Conservation (phyloP, 1,140 invertebrate species). For the Notospermus geniculatus region DNA sequence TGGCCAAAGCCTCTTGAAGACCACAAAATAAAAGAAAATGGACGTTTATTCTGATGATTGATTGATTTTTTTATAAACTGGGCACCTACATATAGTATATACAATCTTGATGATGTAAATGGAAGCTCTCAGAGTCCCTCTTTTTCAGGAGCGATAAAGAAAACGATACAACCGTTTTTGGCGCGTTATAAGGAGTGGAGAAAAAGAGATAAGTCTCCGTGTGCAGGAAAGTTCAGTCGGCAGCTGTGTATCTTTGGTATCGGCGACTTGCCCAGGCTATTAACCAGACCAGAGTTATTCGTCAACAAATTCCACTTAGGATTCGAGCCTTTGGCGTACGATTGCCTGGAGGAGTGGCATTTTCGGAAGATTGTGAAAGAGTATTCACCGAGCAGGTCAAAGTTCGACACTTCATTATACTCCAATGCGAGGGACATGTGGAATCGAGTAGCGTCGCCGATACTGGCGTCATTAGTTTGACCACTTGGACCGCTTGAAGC, state of each 20-base stretch:
- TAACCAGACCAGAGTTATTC: background rate
- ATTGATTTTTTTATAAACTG: background rate
- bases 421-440: too few relatives aligned
- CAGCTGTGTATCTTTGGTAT: background rate
- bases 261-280: background rate
- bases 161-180: background rate
- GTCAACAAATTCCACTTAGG: background rate
- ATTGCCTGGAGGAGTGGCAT: background rate
- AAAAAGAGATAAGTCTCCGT: background rate
- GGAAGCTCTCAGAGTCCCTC: background rate
- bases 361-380: too few relatives aligned
- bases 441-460: too few relatives aligned
- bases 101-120: background rate
- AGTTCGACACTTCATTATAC: too few relatives aligned
- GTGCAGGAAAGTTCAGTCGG: background rate
- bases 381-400: too few relatives aligned
- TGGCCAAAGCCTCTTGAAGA: background rate
- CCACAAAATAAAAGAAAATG: background rate
- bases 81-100: background rate
- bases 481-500: too few relatives aligned
- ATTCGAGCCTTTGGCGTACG: background rate
- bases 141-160: background rate
- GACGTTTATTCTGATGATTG: background rate
- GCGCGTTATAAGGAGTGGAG: background rate
- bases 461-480: too few relatives aligned